Percentiles rank a stretch among this genome's conserved stretches.
These are phyloP conservation scores for Camelus dromedarius DNA, from an alignment of 2,113 vertebrate genomes.

Conservation along the genomic window DNA sequence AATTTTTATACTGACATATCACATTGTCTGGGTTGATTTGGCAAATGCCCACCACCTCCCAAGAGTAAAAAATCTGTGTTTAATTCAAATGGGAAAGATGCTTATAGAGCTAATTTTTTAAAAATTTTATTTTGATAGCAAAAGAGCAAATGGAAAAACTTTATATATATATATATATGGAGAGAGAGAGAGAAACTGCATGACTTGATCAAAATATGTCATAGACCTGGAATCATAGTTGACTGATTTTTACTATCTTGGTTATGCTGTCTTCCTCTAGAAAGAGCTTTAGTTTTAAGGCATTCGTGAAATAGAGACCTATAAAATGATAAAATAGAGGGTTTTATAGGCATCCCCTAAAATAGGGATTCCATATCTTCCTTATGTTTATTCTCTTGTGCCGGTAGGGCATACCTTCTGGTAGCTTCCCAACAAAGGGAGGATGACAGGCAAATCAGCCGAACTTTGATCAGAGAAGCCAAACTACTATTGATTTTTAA, in stretches of 20 bases:
- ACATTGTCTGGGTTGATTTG: neutral
- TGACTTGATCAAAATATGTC: neutral
- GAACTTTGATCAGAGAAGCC: neutral
- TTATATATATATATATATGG: neutral
- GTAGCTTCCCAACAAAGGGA: neutral
- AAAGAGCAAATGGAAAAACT: neutral
- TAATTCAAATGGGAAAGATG: neutral
- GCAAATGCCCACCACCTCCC: neutral
- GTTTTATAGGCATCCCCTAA: too few species aligned
- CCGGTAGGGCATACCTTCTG: neutral
- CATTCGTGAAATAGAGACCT: neutral
- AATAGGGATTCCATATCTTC: neutral
- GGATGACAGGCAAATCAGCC: neutral
- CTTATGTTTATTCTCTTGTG: neutral
- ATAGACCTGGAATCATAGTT: neutral
- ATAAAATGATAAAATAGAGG: neutral
- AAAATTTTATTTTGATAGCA: neutral
- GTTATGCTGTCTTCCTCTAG: neutral
- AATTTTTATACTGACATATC: neutral
- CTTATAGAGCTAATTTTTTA: neutral
- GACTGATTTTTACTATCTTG: neutral
- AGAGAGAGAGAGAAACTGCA: neutral
- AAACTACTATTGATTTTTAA: neutral
- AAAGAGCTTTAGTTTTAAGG: neutral
- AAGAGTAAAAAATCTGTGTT: neutral